Percentiles rank a stretch among this genome's conserved stretches.
Evolutionary conservation across 1,140 invertebrate species (phyloP).

Genomic region (Arctopsyche grandis): DNA sequence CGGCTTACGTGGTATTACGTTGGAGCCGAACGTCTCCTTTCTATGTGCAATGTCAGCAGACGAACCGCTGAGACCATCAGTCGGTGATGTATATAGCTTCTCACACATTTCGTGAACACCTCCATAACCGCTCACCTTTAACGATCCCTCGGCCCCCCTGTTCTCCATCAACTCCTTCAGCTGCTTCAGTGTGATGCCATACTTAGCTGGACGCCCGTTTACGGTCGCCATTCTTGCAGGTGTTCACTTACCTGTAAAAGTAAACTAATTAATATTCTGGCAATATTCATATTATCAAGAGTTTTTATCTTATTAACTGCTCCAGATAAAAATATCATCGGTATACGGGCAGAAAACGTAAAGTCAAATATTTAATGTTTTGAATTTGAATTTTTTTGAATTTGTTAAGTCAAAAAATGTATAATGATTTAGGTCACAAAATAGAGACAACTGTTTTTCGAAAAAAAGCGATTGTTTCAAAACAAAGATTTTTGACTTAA

Average conservation of each 20-base stretch:
- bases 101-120: slow-evolving; percentile 86
- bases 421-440: too few species aligned
- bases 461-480: too few species aligned
- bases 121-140: slow-evolving; percentile 76
- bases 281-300: too few species aligned
- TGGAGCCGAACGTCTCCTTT: slow-evolving; percentile 70
- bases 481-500: too few species aligned
- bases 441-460: too few species aligned
- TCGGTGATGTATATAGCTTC: slow-evolving; percentile 86
- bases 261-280: too few species aligned
- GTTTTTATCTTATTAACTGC: too few species aligned
- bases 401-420: too few species aligned
- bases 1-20: slow-evolving; percentile 72
- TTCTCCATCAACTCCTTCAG: slow-evolving; percentile 88
- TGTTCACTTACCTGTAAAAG: neutral
- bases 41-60: slow-evolving; percentile 68
- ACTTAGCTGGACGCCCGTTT: slow-evolving; percentile 78
- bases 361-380: too few species aligned
- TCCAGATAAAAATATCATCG: too few species aligned
- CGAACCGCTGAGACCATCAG: slow-evolving; percentile 71
- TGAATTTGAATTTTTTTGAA: too few species aligned
- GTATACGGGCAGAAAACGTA: too few species aligned
- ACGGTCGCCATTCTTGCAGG: slow-evolving; percentile 69
- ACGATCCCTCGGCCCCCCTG: slow-evolving; percentile 79
- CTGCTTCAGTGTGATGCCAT: slow-evolving; percentile 82